Base-by-base conservation (phyloP, 1,140 invertebrate genomes). In the Psilanteris sp. region DNA sequence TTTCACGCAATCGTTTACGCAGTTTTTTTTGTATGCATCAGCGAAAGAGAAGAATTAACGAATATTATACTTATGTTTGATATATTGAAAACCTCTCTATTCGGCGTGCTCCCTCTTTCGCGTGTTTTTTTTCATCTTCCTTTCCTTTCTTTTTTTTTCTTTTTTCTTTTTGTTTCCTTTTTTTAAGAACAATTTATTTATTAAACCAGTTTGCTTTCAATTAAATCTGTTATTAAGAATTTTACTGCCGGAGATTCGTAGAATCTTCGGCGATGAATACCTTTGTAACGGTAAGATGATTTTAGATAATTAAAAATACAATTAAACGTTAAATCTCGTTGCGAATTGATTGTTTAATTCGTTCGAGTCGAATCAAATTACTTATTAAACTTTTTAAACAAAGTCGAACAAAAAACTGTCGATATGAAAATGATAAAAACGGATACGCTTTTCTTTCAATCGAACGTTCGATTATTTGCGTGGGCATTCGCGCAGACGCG, bases 1-100 rank as follows among this genome's bases (percentile, higher is more conserved):
- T 78, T 83, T 83, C 79, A 79, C 70, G 62, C 73, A 32, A 34
- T 29, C 26, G 20, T 48, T 31, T 44, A 37, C 24, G 4, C 18
- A 16, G n/a, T 8, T 27, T 55, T n/a, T 61, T 72, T 54, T 44
- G 9, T 18, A 10, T 8, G 20, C n/a, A n/a, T 15, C 11, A 9
- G 0, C 11, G 7, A 29, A 59, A 34, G 36, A 43, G 15, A 29
- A 48, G 43, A 50, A n/a, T 41, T 48, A 27, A 41, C 34, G 15
- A 50, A 18, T 50, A 50, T 41, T 27, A 22, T 24, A 22, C 44
- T 31, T 22, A 36, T 24, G 15, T n/a, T 61, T 64, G 36, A 41
- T 50, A 50, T 64, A 64, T 64, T 64, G 24, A 61, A 61, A 61
- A 37, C 1, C 32, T 20, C 32, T 20, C 7, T 14, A 15, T 37